Percentiles rank a stretch among this genome's conserved stretches.
Evolutionary conservation across 1,140 invertebrate genomes (phyloP).

Genomic region (Tetranychus cinnabarinus): DNA sequence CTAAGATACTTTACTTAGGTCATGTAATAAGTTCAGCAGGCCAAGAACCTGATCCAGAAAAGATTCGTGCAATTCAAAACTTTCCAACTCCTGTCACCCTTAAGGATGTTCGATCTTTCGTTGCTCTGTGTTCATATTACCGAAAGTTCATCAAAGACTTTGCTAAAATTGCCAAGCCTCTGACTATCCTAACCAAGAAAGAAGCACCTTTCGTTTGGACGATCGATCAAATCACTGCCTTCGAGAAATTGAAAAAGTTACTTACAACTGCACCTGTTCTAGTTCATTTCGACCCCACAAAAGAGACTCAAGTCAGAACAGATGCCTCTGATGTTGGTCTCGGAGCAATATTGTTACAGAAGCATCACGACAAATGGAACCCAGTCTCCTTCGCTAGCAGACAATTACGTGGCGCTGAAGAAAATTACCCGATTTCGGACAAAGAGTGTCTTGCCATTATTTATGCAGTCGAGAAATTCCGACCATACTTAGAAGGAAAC

Average conservation of each 20-base stretch:
- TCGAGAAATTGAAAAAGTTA: constrained; percentile 19
- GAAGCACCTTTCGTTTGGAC: constrained; percentile 7
- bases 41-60: no score
- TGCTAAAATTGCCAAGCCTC: no score
- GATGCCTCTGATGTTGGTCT: constrained; percentile 10
- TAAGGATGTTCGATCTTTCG: no score
- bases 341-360: constrained; percentile 9
- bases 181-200: no score
- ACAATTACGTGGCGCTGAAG: constrained; percentile 8
- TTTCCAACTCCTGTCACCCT: no score
- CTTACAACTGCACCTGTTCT: constrained; percentile 12
- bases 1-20: no score
- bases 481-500: constrained; percentile 15
- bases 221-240: constrained; percentile 14
- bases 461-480: constrained; percentile 11
- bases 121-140: no score
- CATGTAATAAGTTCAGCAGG: no score
- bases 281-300: constrained; percentile 3
- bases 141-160: no score
- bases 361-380: neutral
- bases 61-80: no score
- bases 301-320: constrained; percentile 2
- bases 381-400: constrained; percentile 7
- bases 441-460: constrained; percentile 14
- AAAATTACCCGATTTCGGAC: constrained; percentile 11